Percentiles rank a stretch among this genome's conserved stretches.
Conservation (phyloP, 2,888 invertebrate species). For the Drosophila dives region DNA sequence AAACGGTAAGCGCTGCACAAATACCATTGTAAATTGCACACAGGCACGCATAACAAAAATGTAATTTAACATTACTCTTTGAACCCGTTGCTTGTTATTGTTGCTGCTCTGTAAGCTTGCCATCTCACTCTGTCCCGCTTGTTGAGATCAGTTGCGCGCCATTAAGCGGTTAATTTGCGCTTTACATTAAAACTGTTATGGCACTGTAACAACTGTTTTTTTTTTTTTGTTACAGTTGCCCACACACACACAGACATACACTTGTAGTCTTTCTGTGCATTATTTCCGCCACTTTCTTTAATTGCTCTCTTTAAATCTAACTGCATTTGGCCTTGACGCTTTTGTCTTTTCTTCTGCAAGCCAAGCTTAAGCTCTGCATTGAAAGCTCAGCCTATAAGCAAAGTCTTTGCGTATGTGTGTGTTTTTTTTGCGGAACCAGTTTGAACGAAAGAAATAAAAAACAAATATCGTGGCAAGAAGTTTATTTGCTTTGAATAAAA, state of each 20-base stretch:
- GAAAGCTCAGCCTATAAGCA: slow-evolving; percentile 59
- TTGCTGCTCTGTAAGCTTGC: slow-evolving; percentile 21
- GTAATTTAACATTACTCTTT: slow-evolving; percentile 53
- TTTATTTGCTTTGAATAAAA: slow-evolving; percentile 43
- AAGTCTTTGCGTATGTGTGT: slow-evolving; percentile 8
- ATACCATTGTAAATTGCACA: slow-evolving; percentile 14
- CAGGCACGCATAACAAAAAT: neutral
- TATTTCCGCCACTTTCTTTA: slow-evolving; percentile 56
- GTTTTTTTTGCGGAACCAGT: slow-evolving; percentile 62
- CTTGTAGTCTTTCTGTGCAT: slow-evolving; percentile 13
- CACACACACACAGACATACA: slow-evolving; percentile 35
- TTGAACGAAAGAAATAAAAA: slow-evolving; percentile 42
- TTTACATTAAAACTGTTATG: slow-evolving; percentile 56
- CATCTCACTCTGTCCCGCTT: slow-evolving; percentile 31
- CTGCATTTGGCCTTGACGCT: slow-evolving; percentile 63
- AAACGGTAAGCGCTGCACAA: slow-evolving; percentile 68
- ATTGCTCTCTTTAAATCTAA: slow-evolving; percentile 34
- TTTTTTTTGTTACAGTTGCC: slow-evolving; percentile 51
- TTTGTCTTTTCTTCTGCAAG: slow-evolving; percentile 16
- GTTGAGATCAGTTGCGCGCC: slow-evolving; percentile 35
- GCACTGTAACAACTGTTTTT: slow-evolving; percentile 24
- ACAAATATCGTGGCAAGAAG: slow-evolving; percentile 31
- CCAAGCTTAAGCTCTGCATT: slow-evolving; percentile 31
- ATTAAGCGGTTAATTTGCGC: slow-evolving; percentile 63
- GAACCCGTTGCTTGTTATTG: slow-evolving; percentile 41